Percentiles rank a stretch among this genome's conserved stretches.
These are phyloP conservation scores for Spisula subtruncata DNA, from an alignment of 2,888 invertebrate genomes.

Conservation along the genomic window DNA sequence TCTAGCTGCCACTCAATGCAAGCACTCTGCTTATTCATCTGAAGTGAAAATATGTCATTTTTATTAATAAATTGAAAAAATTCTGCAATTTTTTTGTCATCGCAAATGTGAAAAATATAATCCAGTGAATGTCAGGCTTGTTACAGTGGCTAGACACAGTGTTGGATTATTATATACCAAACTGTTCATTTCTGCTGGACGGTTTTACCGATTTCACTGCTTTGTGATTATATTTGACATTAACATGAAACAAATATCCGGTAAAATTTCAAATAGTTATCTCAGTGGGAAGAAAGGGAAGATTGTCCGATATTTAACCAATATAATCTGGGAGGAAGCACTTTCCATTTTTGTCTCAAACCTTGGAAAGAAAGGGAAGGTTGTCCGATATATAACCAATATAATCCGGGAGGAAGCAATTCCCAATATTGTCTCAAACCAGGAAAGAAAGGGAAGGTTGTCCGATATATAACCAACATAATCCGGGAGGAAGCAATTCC, in stretches of 20 bases:
- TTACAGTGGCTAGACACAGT: not conserved
- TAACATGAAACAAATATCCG: not conserved
- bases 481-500: not conserved
- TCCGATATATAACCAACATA: not conserved
- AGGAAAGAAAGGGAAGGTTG: not conserved
- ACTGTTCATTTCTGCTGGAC: not conserved
- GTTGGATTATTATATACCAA: not conserved
- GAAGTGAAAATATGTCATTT: not conserved
- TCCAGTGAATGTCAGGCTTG: not conserved
- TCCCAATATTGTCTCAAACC: not conserved
- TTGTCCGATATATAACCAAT: not conserved
- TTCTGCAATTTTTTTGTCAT: conserved; percentile 1
- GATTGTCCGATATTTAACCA: not conserved
- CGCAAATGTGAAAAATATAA: not conserved
- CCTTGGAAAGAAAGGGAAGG: not conserved
- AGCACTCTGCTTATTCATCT: not conserved
- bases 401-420: not conserved
- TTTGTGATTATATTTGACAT: conserved; percentile 3
- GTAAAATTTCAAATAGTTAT: not conserved
- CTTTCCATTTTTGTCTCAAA: not conserved
- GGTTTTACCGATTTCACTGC: not conserved
- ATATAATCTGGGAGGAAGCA: not conserved
- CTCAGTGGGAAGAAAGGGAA: not conserved
- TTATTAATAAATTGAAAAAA: not conserved
- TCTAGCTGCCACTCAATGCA: not conserved